These are phyloP conservation scores for Episyrphus balteatus DNA, from an alignment of 1,140 invertebrate genomes.

Conservation along the genomic window DNA sequence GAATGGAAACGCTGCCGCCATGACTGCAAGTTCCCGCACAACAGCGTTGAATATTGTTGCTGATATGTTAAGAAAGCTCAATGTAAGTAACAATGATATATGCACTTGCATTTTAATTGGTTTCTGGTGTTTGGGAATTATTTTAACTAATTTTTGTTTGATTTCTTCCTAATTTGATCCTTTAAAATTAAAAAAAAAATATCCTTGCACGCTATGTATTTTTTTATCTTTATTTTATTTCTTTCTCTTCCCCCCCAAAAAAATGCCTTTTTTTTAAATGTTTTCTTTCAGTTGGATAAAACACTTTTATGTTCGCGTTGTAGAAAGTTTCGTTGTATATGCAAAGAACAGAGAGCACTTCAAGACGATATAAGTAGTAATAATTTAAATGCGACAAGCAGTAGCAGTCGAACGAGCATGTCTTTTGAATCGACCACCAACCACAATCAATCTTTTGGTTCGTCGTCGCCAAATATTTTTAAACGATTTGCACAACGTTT, in stretches of 20 bases:
- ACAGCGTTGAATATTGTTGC: conserved; percentile 88
- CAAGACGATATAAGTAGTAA: conserved; percentile 1
- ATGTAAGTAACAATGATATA: conserved; percentile 47
- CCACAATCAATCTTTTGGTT: background rate
- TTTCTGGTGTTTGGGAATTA: background rate
- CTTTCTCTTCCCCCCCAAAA: background rate
- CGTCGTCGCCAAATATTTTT: conserved; percentile 23
- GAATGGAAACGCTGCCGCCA: conserved; percentile 53
- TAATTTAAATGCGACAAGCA: background rate
- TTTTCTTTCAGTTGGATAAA: conserved; percentile 34
- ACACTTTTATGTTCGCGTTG: conserved; percentile 31
- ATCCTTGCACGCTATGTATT: background rate
- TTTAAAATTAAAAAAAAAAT: background rate
- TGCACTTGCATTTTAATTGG: background rate
- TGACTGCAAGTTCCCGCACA: conserved; percentile 76
- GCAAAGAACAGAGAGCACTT: conserved; percentile 4
- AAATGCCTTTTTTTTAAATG: background rate
- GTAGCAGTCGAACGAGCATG: conserved; percentile 1
- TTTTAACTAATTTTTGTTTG: background rate
- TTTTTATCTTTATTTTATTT: conserved; percentile 1
- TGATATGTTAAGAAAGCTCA: conserved; percentile 84
- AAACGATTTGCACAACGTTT: conserved; percentile 33
- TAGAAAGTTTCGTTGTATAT: conserved; percentile 35
- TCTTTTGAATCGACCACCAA: conserved; percentile 7
- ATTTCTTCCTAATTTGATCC: background rate